Conservation (phyloP, 2,113 vertebrate genomes). For the Chrysemys picta region DNA sequence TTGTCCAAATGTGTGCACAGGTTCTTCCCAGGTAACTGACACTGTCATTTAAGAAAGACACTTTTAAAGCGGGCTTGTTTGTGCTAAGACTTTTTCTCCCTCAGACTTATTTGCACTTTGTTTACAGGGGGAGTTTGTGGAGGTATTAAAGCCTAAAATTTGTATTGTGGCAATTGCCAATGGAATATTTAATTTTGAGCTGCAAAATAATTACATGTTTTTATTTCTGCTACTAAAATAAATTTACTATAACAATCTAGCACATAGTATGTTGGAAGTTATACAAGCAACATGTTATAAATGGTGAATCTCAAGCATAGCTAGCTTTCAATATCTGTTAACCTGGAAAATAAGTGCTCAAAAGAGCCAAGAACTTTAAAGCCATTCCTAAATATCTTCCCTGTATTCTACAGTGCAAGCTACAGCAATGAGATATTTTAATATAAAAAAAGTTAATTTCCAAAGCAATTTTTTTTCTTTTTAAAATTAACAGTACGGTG, state of each 20-base stretch:
- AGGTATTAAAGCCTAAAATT: background rate
- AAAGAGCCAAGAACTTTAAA: background rate
- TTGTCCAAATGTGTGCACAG: fast-evolving
- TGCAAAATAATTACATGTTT: background rate
- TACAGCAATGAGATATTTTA: fast-evolving
- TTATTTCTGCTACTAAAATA: background rate
- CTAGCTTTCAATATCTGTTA: background rate
- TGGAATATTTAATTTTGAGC: background rate
- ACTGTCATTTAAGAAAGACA: background rate
- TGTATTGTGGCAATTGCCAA: background rate
- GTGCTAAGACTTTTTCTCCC: background rate
- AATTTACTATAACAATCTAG: fast-evolving
- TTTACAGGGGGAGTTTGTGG: background rate
- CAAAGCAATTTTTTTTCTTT: background rate
- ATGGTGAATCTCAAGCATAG: background rate
- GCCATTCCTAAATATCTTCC: background rate
- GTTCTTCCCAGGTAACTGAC: fast-evolving
- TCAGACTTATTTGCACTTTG: background rate
- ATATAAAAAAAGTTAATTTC: background rate
- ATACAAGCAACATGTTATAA: fast-evolving
- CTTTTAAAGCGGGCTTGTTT: too few relatives aligned
- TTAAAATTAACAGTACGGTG: background rate
- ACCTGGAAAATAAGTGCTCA: background rate
- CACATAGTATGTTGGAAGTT: background rate
- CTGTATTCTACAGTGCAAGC: fast-evolving